Evolutionary conservation across 2,797 vertebrate species (phyloP).

Genomic region (Podarcis lilfordi): DNA sequence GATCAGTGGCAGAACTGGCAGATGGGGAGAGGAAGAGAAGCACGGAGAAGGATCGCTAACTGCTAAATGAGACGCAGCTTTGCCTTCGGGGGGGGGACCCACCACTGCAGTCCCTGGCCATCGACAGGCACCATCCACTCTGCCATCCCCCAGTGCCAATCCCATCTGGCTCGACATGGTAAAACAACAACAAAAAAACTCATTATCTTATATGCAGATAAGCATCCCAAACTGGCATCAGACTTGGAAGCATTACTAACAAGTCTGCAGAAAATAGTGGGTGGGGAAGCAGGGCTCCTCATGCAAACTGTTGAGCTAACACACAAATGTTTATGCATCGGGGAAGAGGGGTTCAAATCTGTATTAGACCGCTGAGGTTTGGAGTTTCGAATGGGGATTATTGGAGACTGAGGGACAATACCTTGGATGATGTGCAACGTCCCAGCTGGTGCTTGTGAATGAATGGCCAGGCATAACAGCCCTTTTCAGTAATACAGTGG

Average conservation of each 20-base stretch:
- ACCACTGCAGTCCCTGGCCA: slow-evolving; percentile 59
- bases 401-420: not conserved
- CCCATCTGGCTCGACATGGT: not conserved
- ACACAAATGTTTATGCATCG: not conserved
- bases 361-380: not conserved
- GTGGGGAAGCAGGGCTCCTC: no score
- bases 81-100: slow-evolving; percentile 67
- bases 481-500: not conserved
- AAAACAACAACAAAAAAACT: not conserved
- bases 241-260: not conserved
- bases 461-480: not conserved
- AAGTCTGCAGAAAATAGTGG: not conserved
- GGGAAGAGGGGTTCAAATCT: not conserved
- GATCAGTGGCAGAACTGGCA: slow-evolving; percentile 76
- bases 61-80: slow-evolving; percentile 65
- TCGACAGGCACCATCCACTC: not conserved
- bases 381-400: not conserved
- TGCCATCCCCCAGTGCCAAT: not conserved
- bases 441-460: not conserved
- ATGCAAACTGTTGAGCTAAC: not conserved
- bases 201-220: not conserved
- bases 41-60: slow-evolving; percentile 54
- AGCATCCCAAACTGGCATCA: not conserved
- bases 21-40: slow-evolving; percentile 48
- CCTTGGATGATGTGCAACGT: not conserved